A percentile compares a stretch with the other conserved stretches of the same genome.
Conservation (phyloP, 2,113 vertebrate species). For the Festucalex cinctus region DNA sequence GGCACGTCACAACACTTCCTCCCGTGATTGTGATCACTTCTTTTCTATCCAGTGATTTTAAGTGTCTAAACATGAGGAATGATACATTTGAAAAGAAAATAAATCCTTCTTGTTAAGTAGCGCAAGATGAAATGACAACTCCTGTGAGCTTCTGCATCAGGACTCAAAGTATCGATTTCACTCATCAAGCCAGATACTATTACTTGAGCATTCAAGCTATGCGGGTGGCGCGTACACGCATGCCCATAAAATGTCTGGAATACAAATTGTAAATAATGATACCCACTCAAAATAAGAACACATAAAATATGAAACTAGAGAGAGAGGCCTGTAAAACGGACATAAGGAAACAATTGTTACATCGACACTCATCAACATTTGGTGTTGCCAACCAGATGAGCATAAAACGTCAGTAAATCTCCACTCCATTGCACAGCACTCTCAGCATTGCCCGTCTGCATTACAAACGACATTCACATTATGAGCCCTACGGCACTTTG, state of each 20-base stretch:
- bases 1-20: constrained; percentile 45
- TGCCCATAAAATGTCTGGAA: constrained; percentile 58
- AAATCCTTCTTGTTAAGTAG: constrained; percentile 55
- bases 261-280: constrained; percentile 48
- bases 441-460: no score
- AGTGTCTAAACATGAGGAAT: constrained; percentile 43
- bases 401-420: background rate
- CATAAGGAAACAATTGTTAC: background rate
- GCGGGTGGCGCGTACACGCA: constrained; percentile 29
- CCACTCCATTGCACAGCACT: background rate
- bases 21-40: constrained; percentile 35
- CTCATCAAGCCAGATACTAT: constrained; percentile 49
- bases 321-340: constrained; percentile 34
- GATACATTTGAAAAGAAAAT: constrained; percentile 49
- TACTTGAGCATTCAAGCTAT: constrained; percentile 33
- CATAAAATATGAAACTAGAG: background rate
- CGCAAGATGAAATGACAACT: constrained; percentile 35
- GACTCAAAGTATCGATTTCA: constrained; percentile 46
- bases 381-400: background rate
- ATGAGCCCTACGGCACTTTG: no score
- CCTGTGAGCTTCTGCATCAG: constrained; percentile 31
- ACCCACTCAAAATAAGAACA: constrained; percentile 23
- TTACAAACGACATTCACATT: no score
- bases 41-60: constrained; percentile 38
- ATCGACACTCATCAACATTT: background rate